A percentile compares a stretch with the other conserved stretches of the same genome.
Evolutionary conservation across 2,113 vertebrate genomes (phyloP).

Genomic region (Sapayoa aenigma): DNA sequence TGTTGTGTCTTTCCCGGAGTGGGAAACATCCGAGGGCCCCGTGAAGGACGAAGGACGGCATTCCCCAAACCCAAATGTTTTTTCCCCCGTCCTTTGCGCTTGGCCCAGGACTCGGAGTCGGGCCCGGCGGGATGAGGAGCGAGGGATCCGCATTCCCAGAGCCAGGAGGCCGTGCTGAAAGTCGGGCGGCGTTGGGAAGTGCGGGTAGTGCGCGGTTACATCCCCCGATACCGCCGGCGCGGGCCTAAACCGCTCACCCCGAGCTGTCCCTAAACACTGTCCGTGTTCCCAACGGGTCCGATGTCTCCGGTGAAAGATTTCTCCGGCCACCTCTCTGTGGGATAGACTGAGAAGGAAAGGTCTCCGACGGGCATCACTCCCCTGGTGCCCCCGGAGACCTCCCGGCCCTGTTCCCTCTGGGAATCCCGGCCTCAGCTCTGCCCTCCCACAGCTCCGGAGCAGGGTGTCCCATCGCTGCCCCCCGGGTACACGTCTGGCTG

Average conservation of each 20-base stretch:
- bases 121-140: too few relatives aligned
- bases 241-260: not conserved
- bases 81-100: too few relatives aligned
- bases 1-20: not conserved
- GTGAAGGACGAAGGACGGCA: not conserved
- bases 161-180: not conserved
- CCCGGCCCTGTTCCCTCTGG: not conserved
- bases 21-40: not conserved
- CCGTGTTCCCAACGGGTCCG: not conserved
- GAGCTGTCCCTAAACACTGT: not conserved
- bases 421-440: not conserved
- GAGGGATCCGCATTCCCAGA: not conserved
- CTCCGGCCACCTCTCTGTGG: not conserved
- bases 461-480: fast-evolving
- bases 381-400: not conserved
- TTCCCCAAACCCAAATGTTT: not conserved
- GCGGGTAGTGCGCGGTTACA: not conserved
- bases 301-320: not conserved
- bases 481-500: too few relatives aligned
- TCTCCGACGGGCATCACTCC: not conserved
- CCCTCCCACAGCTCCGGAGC: not conserved
- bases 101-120: not conserved
- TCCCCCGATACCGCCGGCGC: not conserved
- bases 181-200: not conserved
- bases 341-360: not conserved